Conservation (phyloP, 2,888 invertebrate genomes). For the Drepanosiphum platanoidis region DNA sequence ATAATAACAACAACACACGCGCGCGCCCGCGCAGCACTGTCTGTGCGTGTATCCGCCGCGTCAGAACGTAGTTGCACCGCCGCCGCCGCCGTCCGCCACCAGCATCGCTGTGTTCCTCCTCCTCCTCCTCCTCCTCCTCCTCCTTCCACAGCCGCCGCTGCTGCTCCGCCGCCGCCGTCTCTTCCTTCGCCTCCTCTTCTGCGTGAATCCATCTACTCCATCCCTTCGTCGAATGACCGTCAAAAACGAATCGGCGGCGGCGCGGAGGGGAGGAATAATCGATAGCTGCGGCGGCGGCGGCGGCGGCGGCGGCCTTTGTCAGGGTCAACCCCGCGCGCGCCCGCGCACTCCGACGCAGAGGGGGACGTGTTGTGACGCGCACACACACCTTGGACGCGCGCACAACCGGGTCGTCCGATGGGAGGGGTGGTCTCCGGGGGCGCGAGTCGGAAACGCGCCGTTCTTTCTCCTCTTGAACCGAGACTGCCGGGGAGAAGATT, state of each 20-base stretch:
- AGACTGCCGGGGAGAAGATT: no score
- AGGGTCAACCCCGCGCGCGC: conserved; percentile 40
- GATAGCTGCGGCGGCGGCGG: conserved; percentile 30
- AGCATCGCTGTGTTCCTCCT: conserved; percentile 31
- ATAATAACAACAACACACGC: conserved; percentile 50
- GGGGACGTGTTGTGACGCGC: conserved; percentile 15
- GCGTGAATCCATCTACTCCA: not conserved
- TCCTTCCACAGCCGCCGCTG: not conserved
- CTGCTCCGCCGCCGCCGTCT: conserved; percentile 64
- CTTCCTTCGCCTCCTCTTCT: conserved; percentile 65
- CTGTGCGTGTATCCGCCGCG: conserved; percentile 44
- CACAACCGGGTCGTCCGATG: no score
- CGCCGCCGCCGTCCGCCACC: conserved; percentile 10
- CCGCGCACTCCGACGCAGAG: not conserved
- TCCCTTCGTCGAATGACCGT: conserved; percentile 59
- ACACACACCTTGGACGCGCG: not conserved
- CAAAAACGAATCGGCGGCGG: conserved; percentile 46
- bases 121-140: conserved; percentile 66
- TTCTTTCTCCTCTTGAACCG: no score
- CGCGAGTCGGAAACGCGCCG: not conserved
- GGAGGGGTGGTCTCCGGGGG: not conserved
- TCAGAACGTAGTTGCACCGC: conserved; percentile 43
- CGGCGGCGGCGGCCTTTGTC: conserved; percentile 36
- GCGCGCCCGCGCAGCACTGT: conserved; percentile 55
- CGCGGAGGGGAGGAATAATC: conserved; percentile 34